These are phyloP conservation scores for Hirudo medicinalis DNA, from an alignment of 1,140 invertebrate species.

Conservation along the genomic window DNA sequence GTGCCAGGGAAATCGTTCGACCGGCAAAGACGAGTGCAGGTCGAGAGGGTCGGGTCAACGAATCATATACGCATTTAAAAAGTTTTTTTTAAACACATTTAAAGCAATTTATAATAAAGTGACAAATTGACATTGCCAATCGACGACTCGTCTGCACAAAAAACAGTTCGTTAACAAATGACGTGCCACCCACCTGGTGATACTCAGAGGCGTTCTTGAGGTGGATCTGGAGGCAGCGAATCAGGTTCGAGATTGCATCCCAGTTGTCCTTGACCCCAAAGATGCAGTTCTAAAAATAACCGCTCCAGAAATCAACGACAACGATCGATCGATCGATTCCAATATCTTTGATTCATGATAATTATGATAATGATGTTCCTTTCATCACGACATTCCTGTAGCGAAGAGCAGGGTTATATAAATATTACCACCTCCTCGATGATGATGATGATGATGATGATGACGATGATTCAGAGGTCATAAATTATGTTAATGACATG, in stretches of 20 bases:
- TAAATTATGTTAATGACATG: too few relatives aligned
- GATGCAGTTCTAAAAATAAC: conserved; percentile 21
- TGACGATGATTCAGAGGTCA: neutral
- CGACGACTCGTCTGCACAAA: too few relatives aligned
- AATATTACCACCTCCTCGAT: neutral
- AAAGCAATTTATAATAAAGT: too few relatives aligned
- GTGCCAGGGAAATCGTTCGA: neutral
- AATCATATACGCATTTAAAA: too few relatives aligned
- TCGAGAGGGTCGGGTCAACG: too few relatives aligned
- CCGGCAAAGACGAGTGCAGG: neutral
- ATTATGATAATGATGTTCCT: neutral
- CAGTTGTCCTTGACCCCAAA: conserved; percentile 22
- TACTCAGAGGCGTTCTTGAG: conserved; percentile 22
- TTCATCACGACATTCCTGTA: neutral
- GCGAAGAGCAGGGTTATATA: neutral
- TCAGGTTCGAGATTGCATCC: conserved; percentile 17
- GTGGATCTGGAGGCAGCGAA: conserved; percentile 21
- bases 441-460: neutral
- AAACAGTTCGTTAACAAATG: too few relatives aligned
- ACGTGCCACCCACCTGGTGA: conserved; percentile 20
- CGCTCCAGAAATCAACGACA: neutral
- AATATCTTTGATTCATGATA: too few relatives aligned
- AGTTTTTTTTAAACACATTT: too few relatives aligned
- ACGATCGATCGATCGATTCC: too few relatives aligned
- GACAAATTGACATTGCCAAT: too few relatives aligned